phyloP scores from a whole-genome alignment of 2,113 vertebrate species.

The Callipepla californica region DNA sequence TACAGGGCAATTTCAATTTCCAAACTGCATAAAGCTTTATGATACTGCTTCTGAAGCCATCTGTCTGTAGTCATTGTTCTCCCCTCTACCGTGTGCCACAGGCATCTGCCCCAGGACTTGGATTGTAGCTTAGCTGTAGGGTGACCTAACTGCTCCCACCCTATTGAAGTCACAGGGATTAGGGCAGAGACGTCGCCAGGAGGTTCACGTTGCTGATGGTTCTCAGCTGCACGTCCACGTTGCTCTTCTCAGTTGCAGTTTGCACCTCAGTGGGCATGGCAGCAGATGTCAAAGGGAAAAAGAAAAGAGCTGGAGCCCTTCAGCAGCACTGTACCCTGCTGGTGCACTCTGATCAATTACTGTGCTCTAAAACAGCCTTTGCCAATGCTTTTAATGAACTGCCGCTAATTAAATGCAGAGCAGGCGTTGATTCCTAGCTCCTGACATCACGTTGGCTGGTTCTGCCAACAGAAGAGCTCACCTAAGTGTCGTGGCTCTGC shows the following conservation, averaged over 20 bases:
- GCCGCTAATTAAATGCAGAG: neutral
- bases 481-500: neutral
- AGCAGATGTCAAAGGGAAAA: neutral
- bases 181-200: neutral
- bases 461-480: neutral
- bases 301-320: neutral
- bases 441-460: neutral
- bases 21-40: fast-evolving
- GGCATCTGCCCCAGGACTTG: neutral
- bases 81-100: neutral
- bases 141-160: neutral
- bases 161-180: neutral
- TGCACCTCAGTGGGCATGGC: neutral
- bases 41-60: neutral
- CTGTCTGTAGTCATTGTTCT: neutral
- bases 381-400: neutral
- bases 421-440: neutral
- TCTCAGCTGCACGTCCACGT: neutral
- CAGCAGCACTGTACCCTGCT: too few relatives aligned
- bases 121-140: neutral
- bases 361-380: neutral
- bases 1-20: too few relatives aligned
- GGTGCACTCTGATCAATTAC: neutral
- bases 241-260: neutral
- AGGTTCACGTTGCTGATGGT: neutral